Evolutionary conservation across 92 coral and sea anemone genomes (phyloP).

Genomic region (Palythoa grandis): DNA sequence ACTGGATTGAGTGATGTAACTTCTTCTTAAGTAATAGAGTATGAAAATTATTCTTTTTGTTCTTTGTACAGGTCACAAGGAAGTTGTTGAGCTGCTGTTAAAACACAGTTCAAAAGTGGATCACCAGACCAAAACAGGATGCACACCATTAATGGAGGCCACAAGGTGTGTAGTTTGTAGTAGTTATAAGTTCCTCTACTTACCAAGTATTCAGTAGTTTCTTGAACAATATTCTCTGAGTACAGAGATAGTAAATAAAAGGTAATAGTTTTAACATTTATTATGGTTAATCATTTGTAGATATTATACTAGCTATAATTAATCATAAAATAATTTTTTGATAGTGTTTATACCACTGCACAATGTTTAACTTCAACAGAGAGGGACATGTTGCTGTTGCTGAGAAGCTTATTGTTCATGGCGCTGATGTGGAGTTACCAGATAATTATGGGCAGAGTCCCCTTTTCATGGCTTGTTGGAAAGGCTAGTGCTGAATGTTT

Average conservation of each 20-base stretch:
- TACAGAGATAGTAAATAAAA: too few species aligned
- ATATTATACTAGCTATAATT: too few species aligned
- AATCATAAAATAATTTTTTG: too few species aligned
- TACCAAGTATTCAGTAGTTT: too few species aligned
- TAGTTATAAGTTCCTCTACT: too few species aligned
- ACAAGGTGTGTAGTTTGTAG: conserved; percentile 73
- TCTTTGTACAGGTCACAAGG: conserved; percentile 80
- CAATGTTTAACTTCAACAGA: conserved; percentile 47
- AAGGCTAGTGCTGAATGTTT: conserved; percentile 62
- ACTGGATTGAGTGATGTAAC: too few species aligned
- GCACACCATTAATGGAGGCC: conserved; percentile 99
- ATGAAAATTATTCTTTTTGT: not conserved
- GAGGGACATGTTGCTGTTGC: conserved; percentile 98
- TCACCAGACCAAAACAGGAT: conserved; percentile 99
- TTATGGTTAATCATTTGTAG: too few species aligned
- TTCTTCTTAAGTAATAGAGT: too few species aligned
- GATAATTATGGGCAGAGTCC: conserved; percentile 99
- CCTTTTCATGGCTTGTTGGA: conserved; percentile 99
- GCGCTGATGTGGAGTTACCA: conserved; percentile 98
- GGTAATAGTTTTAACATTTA: too few species aligned
- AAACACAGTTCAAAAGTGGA: conserved; percentile 94
- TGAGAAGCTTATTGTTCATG: conserved; percentile 75
- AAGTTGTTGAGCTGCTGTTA: conserved; percentile 93
- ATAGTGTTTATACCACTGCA: too few species aligned
- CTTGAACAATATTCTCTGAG: too few species aligned